Percentiles rank a stretch among this genome's conserved stretches.
Evolutionary conservation across 2,113 vertebrate genomes (phyloP).

Genomic region (Mus pahari): DNA sequence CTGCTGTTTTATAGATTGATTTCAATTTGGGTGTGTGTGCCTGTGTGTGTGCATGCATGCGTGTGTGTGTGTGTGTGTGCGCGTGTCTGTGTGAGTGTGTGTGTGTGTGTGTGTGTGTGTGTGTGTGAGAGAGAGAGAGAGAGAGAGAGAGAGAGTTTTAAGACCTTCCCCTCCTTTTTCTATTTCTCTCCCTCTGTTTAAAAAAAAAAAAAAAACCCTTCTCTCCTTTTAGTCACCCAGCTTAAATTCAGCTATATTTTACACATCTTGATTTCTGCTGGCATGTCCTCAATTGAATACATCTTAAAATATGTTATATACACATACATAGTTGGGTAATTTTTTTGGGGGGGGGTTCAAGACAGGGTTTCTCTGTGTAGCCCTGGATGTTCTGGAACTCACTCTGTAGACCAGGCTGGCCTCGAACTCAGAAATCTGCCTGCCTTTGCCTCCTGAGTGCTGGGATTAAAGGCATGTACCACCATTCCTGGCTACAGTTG

Average conservation of each 20-base stretch:
- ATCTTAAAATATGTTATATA: slow-evolving; percentile 17
- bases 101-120: background rate
- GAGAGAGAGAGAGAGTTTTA: background rate
- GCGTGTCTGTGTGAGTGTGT: background rate
- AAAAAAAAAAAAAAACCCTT: background rate
- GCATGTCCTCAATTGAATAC: background rate
- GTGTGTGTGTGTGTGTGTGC: background rate
- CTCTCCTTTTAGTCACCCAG: background rate
- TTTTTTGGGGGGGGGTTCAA: too few relatives aligned
- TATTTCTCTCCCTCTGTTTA: background rate
- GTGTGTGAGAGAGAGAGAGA: too few relatives aligned
- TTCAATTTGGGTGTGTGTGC: background rate
- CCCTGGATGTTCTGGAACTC: too few relatives aligned
- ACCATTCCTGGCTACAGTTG: too few relatives aligned
- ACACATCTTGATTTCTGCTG: background rate
- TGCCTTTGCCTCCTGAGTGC: too few relatives aligned
- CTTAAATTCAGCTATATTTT: background rate
- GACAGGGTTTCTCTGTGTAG: too few relatives aligned
- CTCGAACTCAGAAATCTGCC: too few relatives aligned
- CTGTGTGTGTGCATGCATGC: background rate
- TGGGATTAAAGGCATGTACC: too few relatives aligned
- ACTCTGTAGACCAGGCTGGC: too few relatives aligned
- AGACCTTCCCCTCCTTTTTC: background rate
- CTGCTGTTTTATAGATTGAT: background rate
- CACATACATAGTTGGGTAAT: background rate